phyloP scores from a whole-genome alignment of 53 echinoderm and acorn worm species.

The Mesocentrotus franciscanus region DNA sequence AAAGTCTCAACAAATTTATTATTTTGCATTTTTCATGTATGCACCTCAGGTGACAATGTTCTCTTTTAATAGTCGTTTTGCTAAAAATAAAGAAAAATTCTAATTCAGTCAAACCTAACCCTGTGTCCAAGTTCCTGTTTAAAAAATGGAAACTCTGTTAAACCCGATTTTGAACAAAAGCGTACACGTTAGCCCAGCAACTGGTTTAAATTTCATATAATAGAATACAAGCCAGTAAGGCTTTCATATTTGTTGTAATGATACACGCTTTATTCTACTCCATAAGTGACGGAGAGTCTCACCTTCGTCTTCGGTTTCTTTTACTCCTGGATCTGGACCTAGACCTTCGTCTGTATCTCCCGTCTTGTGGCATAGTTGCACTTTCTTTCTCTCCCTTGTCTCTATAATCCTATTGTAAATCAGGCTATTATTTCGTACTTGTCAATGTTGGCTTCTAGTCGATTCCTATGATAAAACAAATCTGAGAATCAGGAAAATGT shows the following conservation, averaged over 20 bases:
- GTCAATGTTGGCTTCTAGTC: neutral
- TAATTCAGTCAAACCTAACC: too few species aligned
- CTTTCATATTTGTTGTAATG: neutral
- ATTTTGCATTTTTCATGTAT: neutral
- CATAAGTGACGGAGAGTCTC: neutral
- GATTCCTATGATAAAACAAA: neutral
- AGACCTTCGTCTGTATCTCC: conserved; percentile 48
- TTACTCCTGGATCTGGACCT: conserved; percentile 39
- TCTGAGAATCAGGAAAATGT: neutral
- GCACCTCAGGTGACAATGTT: too few species aligned
- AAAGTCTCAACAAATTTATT: neutral
- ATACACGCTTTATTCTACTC: neutral
- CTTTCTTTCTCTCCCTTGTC: neutral
- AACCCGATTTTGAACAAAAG: neutral
- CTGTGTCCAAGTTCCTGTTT: neutral
- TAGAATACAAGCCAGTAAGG: neutral
- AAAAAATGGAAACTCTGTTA: neutral
- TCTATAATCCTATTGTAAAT: neutral
- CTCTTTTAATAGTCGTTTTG: too few species aligned
- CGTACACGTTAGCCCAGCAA: too few species aligned
- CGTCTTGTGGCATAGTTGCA: conserved; percentile 45
- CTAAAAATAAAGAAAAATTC: too few species aligned
- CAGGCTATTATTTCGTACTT: neutral
- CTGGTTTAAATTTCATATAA: neutral
- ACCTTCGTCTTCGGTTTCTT: conserved; percentile 25